phyloP scores from a whole-genome alignment of 2,113 vertebrate genomes.

The Aegithalos caudatus region DNA sequence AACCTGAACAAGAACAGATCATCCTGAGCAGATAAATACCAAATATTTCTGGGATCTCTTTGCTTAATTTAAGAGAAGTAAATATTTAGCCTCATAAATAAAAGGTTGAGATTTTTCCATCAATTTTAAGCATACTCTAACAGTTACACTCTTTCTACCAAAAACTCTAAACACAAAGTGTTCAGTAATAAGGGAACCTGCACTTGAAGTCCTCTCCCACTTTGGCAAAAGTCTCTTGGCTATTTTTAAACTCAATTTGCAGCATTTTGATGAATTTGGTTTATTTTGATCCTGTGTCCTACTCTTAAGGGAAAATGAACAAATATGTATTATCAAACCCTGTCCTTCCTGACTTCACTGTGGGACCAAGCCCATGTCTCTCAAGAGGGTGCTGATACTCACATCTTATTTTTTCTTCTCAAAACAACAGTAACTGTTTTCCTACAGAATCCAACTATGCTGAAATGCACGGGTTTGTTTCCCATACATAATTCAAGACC shows the following conservation, averaged over 20 bases:
- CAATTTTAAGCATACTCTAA: background rate
- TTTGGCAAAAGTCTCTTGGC: background rate
- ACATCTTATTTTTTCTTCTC: background rate
- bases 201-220: background rate
- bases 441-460: background rate
- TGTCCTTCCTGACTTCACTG: background rate
- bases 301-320: background rate
- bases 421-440: background rate
- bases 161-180: background rate
- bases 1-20: rapidly evolving
- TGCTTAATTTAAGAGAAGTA: background rate
- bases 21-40: background rate
- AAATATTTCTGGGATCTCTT: background rate
- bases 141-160: background rate
- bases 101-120: background rate
- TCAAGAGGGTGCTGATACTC: background rate
- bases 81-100: background rate
- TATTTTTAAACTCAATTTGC: background rate
- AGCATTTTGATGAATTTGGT: background rate
- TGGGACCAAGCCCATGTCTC: background rate
- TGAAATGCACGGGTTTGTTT: background rate
- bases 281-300: background rate
- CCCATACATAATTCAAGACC: background rate
- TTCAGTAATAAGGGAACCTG: background rate
- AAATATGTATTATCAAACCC: background rate